Base-by-base conservation (phyloP, 1,140 invertebrate species). In the Daktulosphaira vitifoliae region DNA sequence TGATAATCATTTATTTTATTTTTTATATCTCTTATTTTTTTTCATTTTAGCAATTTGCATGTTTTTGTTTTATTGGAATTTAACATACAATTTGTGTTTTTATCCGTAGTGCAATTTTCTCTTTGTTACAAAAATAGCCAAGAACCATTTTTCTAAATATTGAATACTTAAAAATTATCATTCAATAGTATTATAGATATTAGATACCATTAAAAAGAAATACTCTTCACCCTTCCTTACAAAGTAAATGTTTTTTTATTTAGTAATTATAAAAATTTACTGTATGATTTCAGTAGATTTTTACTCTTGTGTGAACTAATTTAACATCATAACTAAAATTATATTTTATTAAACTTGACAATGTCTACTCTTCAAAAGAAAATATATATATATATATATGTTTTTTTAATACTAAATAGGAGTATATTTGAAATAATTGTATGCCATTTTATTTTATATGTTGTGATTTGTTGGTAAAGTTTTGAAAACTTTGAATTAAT, bases 1-100 rank as follows among this genome's bases (percentile, higher is more conserved):
- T 62, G 56, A 62, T 62, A 62, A 62, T 15, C n/a, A 29, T 48
- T 38, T 44, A 39, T 51, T 51, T 62, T 25, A 33, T 33, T 33
- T 33, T 33, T 33, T 33, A 33, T n/a, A n/a, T n/a, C 29, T 33
- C 11, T 33, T 33, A 33, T 33, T 33, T 33, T 33, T n/a, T 6
- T 33, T 33, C 29, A 11, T 33, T 50, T 23, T 26, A 62, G 56
- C 56, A 18, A 48, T 46, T 44, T 62, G 56, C 56, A 62, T 62
- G 56, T 62, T 62, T 56, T 44, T 15, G 42, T 62, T 62, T 46
- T 59, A 26, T 23, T 42, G 42, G 23, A 59, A 59, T 22, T 29
- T 54, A 25, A 38, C 42, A 26, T n/a, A n/a, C n/a, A 16, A 20
- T 62, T 15, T 62, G 42, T 62, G 39, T 59, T 59, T 33, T 62